phyloP scores from a whole-genome alignment of 2,113 vertebrate genomes.

The Pontoporia blainvillei region DNA sequence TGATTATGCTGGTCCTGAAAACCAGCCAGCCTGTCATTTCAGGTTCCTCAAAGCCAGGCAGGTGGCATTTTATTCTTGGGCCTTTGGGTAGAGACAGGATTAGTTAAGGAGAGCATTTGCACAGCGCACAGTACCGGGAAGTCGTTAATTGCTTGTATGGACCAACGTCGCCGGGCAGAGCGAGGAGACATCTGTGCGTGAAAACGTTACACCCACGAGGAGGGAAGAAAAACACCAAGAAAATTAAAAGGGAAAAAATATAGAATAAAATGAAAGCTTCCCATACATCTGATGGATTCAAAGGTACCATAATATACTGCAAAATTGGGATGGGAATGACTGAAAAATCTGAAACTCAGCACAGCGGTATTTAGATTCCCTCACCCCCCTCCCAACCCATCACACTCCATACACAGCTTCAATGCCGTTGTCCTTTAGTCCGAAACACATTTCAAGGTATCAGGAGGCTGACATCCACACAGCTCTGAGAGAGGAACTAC shows the following conservation, averaged over 20 bases:
- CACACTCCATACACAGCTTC: not conserved
- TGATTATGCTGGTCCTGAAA: conserved; percentile 36
- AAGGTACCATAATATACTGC: conserved; percentile 33
- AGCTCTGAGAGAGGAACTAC: not conserved
- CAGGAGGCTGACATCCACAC: not conserved
- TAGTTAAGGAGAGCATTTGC: conserved; percentile 82
- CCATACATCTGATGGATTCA: conserved; percentile 75
- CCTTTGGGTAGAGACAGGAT: conserved; percentile 84
- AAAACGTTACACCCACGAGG: conserved; percentile 85
- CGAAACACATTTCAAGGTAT: not conserved
- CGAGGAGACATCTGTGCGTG: conserved; percentile 93
- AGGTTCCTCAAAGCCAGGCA: conserved; percentile 84
- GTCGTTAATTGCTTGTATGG: conserved; percentile 98
- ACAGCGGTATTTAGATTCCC: not conserved
- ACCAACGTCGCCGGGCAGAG: conserved; percentile 96
- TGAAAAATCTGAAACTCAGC: not conserved
- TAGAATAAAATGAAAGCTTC: conserved; percentile 79
- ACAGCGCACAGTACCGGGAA: conserved; percentile 95
- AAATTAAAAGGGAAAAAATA: conserved; percentile 82
- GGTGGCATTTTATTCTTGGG: conserved; percentile 89
- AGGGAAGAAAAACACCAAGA: conserved; percentile 85
- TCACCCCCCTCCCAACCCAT: not conserved
- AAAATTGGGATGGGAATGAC: not conserved
- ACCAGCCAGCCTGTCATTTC: conserved; percentile 53
- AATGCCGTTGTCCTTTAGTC: not conserved